Conservation (phyloP, 2,888 invertebrate species). For the Drosophila emarginata region DNA sequence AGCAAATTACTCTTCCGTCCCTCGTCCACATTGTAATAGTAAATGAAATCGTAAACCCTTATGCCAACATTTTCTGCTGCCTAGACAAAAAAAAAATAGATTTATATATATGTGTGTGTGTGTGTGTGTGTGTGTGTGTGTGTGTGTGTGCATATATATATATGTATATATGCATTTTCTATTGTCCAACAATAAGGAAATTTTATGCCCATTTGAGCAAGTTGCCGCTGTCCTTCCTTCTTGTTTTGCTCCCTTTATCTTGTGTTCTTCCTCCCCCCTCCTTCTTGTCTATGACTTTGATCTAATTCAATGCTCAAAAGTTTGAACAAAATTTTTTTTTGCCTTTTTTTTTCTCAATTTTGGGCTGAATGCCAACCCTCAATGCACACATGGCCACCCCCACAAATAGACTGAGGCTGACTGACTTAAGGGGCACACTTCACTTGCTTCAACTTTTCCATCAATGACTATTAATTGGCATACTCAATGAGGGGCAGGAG, state of each 20-base stretch:
- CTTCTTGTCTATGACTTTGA: conserved; percentile 42
- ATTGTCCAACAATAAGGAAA: conserved; percentile 10
- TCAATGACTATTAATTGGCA: conserved; percentile 74
- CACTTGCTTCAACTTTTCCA: conserved; percentile 59
- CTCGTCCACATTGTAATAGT: not conserved
- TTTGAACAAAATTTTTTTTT: conserved; percentile 9
- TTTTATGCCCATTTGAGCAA: conserved; percentile 11
- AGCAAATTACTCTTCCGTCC: not conserved
- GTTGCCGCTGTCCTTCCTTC: not conserved
- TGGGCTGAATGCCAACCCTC: conserved; percentile 55
- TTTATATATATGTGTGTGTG: not conserved
- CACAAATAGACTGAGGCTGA: conserved; percentile 7
- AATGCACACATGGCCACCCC: conserved; percentile 34
- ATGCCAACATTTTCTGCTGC: conserved; percentile 4
- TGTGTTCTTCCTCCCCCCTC: not conserved
- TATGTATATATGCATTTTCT: not conserved
- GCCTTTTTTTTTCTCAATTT: conserved; percentile 1
- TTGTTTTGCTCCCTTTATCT: not conserved
- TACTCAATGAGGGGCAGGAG: conserved; percentile 40
- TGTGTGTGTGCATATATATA: not conserved
- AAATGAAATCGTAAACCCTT: conserved; percentile 4
- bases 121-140: too few species aligned
- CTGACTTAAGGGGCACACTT: conserved; percentile 12
- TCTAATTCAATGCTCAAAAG: conserved; percentile 61
- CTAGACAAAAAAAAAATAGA: not conserved